Percentiles rank a stretch among this genome's conserved stretches.
Evolutionary conservation across 2,888 invertebrate genomes (phyloP).

Genomic region (Oscheius onirici): DNA sequence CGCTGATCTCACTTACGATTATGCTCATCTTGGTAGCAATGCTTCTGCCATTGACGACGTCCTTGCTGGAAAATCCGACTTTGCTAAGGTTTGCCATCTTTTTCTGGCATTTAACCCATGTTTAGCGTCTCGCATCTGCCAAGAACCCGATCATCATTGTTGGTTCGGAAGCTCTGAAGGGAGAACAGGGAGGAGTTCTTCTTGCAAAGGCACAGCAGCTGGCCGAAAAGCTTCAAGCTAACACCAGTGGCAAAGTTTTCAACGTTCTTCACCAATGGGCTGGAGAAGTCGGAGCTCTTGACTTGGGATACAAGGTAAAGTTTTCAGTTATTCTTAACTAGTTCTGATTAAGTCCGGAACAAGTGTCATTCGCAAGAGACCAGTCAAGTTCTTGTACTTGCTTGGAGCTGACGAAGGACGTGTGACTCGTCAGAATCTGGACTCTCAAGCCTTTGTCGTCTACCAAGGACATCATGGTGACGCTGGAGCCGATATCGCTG

Average conservation of each 20-base stretch:
- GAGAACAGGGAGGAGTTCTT: conserved; percentile 81
- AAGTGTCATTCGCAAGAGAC: conserved; percentile 58
- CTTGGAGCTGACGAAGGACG: conserved; percentile 92
- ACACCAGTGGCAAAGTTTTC: conserved; percentile 77
- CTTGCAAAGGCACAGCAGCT: conserved; percentile 62
- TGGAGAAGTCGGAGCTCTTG: conserved; percentile 85
- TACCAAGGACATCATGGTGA: conserved; percentile 96
- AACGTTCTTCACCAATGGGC: conserved; percentile 94
- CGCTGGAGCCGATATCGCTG: conserved; percentile 88
- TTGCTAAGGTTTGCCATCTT: conserved; percentile 55
- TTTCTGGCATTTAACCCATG: background rate
- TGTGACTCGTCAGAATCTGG: conserved; percentile 82
- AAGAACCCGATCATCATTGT: conserved; percentile 89
- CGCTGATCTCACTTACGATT: conserved; percentile 91
- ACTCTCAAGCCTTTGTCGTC: conserved; percentile 84
- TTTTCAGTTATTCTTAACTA: background rate
- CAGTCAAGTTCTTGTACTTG: conserved; percentile 82
- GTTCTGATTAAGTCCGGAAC: conserved; percentile 38
- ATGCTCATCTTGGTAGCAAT: conserved; percentile 87
- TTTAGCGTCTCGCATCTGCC: conserved; percentile 75
- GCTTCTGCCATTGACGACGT: conserved; percentile 82
- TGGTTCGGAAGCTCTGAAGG: conserved; percentile 84
- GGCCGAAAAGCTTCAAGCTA: conserved; percentile 1
- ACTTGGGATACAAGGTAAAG: conserved; percentile 82
- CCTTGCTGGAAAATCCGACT: conserved; percentile 79